Evolutionary conservation across 2,113 vertebrate species (phyloP).

Genomic region (Probosciger aterrimus): DNA sequence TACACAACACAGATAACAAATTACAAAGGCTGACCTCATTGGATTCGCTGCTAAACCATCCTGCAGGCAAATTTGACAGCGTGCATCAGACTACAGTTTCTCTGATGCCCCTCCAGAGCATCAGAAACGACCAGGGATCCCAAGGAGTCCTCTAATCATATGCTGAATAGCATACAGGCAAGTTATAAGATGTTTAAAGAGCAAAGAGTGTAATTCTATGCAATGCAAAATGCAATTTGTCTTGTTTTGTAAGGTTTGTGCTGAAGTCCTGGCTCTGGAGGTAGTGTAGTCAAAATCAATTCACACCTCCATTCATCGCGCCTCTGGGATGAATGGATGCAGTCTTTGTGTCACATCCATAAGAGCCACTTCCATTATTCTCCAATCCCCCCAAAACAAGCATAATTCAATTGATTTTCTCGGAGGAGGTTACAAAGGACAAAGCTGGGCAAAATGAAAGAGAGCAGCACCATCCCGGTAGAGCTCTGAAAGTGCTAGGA

Average conservation of each 20-base stretch:
- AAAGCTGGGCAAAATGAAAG: background rate
- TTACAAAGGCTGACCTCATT: background rate
- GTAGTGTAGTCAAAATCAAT: constrained; percentile 67
- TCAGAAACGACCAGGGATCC: background rate
- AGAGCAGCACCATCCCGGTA: background rate
- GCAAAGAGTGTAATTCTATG: constrained; percentile 61
- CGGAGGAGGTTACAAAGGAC: background rate
- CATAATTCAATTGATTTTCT: constrained; percentile 35
- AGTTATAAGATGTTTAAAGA: constrained; percentile 55
- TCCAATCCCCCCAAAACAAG: constrained; percentile 24
- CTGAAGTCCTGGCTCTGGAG: constrained; percentile 6
- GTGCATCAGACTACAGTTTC: background rate
- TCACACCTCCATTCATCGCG: constrained; percentile 57
- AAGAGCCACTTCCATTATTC: constrained; percentile 46
- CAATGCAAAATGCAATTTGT: constrained; percentile 57
- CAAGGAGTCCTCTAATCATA: background rate
- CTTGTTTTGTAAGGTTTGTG: constrained; percentile 61
- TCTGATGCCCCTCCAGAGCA: background rate
- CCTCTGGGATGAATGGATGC: constrained; percentile 39
- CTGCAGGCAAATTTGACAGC: background rate
- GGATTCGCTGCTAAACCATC: background rate
- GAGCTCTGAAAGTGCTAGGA: background rate
- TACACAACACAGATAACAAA: background rate
- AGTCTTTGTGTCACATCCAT: background rate
- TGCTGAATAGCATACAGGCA: constrained; percentile 1